phyloP scores from a whole-genome alignment of 2,888 invertebrate genomes.

The Synergus umbraculus region DNA sequence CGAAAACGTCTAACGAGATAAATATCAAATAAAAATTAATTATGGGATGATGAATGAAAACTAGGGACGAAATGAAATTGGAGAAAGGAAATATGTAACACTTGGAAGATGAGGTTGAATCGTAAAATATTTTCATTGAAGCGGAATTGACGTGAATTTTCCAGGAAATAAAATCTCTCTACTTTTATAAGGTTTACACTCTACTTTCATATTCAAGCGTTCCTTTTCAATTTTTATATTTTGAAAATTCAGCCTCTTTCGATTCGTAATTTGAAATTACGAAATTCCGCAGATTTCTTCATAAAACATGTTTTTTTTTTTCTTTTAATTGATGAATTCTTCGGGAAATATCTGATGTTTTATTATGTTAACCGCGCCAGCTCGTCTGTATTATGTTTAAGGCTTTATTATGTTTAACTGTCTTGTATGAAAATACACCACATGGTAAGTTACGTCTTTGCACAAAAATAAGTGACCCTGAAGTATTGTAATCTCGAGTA shows the following conservation, averaged over 20 bases:
- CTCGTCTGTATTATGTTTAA: slow-evolving; percentile 26
- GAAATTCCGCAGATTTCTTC: not conserved
- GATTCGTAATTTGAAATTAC: not conserved
- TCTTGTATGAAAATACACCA: slow-evolving; percentile 26
- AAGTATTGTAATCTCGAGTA: not conserved
- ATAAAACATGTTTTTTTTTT: not conserved
- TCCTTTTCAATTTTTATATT: not conserved
- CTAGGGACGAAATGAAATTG: not conserved
- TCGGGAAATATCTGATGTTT: not conserved
- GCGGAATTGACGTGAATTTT: not conserved
- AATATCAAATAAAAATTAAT: not conserved
- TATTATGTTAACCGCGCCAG: slow-evolving; percentile 18
- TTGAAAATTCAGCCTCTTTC: too few species aligned
- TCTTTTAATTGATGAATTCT: slow-evolving; percentile 6
- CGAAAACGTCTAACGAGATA: not conserved
- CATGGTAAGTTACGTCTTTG: slow-evolving; percentile 5
- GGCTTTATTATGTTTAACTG: slow-evolving; percentile 8
- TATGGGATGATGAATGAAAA: not conserved
- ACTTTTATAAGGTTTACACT: not conserved
- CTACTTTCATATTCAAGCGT: not conserved
- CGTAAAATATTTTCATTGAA: not conserved
- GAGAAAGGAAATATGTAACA: not conserved
- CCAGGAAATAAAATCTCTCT: not conserved
- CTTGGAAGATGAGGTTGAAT: not conserved
- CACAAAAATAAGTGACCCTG: slow-evolving; percentile 27